Conservation (phyloP, 2,888 invertebrate genomes). For the Scaptodrosophila latifasciaeformis region DNA sequence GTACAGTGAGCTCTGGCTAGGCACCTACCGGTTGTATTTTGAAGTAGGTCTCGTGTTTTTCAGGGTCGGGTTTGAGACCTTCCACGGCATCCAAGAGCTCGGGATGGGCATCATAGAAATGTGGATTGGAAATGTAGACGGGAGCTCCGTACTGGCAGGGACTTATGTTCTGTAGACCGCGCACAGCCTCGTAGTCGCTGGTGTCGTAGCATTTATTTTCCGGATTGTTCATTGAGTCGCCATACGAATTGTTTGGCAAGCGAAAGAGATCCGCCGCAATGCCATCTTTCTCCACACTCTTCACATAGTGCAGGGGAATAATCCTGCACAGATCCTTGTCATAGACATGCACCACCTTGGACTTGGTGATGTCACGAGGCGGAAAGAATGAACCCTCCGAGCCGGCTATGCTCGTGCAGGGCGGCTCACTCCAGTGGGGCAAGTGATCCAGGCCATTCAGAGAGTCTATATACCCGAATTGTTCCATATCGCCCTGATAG, state of each 20-base stretch:
- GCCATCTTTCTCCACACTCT: slow-evolving; percentile 83
- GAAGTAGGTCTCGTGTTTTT: slow-evolving; percentile 85
- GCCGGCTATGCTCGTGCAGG: slow-evolving; percentile 83
- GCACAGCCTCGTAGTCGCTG: slow-evolving; percentile 80
- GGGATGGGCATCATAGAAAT: slow-evolving; percentile 89
- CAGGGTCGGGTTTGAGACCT: slow-evolving; percentile 82
- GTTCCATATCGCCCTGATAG: slow-evolving; percentile 82
- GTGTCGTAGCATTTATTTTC: slow-evolving; percentile 85
- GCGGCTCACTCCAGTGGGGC: slow-evolving; percentile 84
- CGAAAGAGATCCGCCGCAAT: slow-evolving; percentile 84
- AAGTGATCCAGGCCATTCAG: slow-evolving; percentile 85
- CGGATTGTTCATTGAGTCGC: slow-evolving; percentile 80
- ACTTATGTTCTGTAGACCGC: slow-evolving; percentile 89
- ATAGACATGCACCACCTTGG: slow-evolving; percentile 84
- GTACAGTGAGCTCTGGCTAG: too few species aligned
- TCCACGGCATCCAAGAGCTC: slow-evolving; percentile 81
- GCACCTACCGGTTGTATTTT: slow-evolving; percentile 86
- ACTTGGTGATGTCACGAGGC: slow-evolving; percentile 82
- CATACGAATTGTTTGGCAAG: slow-evolving; percentile 82
- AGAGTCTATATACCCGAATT: slow-evolving; percentile 85
- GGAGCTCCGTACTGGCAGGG: slow-evolving; percentile 93
- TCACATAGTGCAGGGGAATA: slow-evolving; percentile 83
- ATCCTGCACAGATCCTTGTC: slow-evolving; percentile 91
- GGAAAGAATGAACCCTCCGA: slow-evolving; percentile 91
- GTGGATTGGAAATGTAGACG: slow-evolving; percentile 91